These are phyloP conservation scores for Brachionus koreanus DNA, from an alignment of 1,140 invertebrate genomes.

Conservation along the genomic window DNA sequence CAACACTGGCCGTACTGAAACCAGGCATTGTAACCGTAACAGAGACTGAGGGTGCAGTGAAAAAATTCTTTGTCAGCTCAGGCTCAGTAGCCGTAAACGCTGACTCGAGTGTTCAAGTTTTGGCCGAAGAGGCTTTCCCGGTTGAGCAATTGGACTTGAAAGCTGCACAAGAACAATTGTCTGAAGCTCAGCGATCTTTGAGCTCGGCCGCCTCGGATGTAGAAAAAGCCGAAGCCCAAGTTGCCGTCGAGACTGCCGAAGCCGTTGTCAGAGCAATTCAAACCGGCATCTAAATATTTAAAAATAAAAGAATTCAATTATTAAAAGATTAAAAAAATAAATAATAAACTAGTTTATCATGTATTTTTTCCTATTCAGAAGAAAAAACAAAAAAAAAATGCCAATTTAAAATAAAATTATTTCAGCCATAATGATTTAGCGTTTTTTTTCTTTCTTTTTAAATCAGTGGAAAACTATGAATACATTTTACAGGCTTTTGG, in stretches of 20 bases:
- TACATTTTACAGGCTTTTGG: not conserved
- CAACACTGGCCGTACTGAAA: constrained; percentile 86
- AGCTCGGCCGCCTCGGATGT: constrained; percentile 73
- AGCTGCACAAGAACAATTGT: constrained; percentile 69
- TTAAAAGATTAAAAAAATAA: not conserved
- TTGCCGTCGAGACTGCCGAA: constrained; percentile 90
- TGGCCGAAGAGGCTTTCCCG: constrained; percentile 92
- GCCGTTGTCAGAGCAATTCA: constrained; percentile 58
- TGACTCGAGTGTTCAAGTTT: constrained; percentile 92
- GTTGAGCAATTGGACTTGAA: constrained; percentile 75
- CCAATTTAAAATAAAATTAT: not conserved
- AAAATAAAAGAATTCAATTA: not conserved
- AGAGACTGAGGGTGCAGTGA: constrained; percentile 76
- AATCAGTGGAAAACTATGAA: not conserved
- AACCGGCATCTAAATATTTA: constrained; percentile 36
- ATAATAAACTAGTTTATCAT: not conserved
- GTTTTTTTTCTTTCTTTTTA: too few species aligned
- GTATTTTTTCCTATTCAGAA: not conserved
- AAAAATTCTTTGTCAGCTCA: constrained; percentile 84
- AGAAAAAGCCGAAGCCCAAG: constrained; percentile 84
- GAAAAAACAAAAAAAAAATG: not conserved
- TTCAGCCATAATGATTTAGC: not conserved
- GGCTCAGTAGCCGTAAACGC: constrained; percentile 96
- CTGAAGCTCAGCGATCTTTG: constrained; percentile 76
- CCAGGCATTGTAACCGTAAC: constrained; percentile 90